Percentiles rank a stretch among this genome's conserved stretches.
Conservation (phyloP, 53 echinoderm and acorn worm species). For the Stichopus horrens region DNA sequence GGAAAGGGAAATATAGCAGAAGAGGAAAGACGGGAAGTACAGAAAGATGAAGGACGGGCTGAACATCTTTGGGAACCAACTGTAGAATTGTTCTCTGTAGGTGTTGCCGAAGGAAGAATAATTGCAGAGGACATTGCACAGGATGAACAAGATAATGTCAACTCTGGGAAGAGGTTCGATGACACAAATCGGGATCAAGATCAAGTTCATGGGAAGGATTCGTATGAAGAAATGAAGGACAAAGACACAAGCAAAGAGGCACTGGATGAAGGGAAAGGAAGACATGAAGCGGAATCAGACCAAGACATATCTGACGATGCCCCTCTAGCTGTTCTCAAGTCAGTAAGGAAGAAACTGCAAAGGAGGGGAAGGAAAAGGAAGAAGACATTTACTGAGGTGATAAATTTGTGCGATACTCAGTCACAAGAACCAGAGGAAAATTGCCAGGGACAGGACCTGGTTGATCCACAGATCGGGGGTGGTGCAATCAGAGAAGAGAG, state of each 20-base stretch:
- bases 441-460: background rate
- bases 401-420: conserved; percentile 32
- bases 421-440: conserved; percentile 11
- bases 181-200: conserved; percentile 41
- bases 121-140: background rate
- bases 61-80: conserved; percentile 7
- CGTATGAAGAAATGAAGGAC: background rate
- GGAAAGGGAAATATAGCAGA: conserved; percentile 42
- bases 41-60: background rate
- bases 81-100: background rate
- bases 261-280: background rate
- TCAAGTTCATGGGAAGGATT: conserved; percentile 6
- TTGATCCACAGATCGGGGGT: background rate
- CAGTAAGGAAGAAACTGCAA: background rate
- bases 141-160: background rate
- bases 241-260: background rate
- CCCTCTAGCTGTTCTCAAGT: background rate
- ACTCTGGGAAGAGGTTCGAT: background rate
- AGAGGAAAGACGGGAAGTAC: conserved; percentile 6
- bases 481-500: conserved; percentile 19
- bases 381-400: conserved; percentile 5
- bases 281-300: background rate
- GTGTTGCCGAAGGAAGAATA: background rate
- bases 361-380: background rate
- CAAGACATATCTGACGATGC: conserved; percentile 3